Base-by-base conservation (phyloP, 37 sponge, comb jelly and placozoan species). In the Halichondria panicea region DNA sequence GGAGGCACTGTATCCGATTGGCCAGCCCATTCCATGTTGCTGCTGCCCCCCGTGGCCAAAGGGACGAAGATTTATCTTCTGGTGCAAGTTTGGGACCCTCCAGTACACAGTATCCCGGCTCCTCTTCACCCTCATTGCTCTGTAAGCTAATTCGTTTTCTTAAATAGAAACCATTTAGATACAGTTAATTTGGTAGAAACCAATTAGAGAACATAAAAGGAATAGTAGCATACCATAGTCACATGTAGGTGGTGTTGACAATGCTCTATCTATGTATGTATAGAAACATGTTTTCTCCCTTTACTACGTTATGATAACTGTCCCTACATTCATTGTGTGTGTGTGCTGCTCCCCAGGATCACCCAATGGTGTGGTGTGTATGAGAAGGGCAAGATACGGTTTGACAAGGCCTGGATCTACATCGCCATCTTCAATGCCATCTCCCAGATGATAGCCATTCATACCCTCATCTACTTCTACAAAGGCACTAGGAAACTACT, bases 401-500 rank as follows among this genome's bases (percentile, higher is more conserved):
- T 37, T 2, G 58, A 75, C 34, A 59, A 39, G 18, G 62, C 94
- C 32, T 93, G 46, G 33, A 25, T 90, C 46, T 93, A 90, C 80
- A n/a, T 93, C 4, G 58, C 74, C 41, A 45, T 81, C 9, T 62
- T 82, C 35, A 87, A 84, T 48, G 65, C 55, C 0, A 24, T 90
- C 30, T 87, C 91, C 24, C 91, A 90, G 33, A 68, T 38, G 87
- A 56, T 89, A 45, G 97, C 97, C 1, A 61, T 96, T 28, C 74
- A 93, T 44, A 78, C 77, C 45, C 77, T 96, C 22, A 36, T 90
- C 41, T 76, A 87, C 71, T 93, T 96, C 91, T 96, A 93, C 76
- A 86, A 92, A 43, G 88, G 90, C 0, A 84, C 80, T 0, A 54
- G 66, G 59, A 65, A 93, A 28, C 80, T 90, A 30, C 80, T 96